Conservation (phyloP, 37 sponge, comb jelly and placozoan genomes). For the Spongilla lacustris region DNA sequence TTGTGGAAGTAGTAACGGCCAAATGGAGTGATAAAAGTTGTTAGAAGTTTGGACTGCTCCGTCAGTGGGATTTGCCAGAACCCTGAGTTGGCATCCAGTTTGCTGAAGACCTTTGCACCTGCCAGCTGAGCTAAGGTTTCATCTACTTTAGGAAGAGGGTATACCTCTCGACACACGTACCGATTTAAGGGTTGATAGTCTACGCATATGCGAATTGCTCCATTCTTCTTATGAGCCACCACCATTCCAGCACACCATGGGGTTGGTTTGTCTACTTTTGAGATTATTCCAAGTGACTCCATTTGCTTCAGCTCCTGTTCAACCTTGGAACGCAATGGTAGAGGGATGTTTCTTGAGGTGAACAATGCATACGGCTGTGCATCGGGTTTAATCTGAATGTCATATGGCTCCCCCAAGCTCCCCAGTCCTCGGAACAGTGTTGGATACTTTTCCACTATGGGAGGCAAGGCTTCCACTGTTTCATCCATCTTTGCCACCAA, state of each 20-base stretch:
- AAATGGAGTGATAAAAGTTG: constrained; percentile 11
- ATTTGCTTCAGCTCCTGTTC: constrained; percentile 24
- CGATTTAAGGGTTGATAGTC: constrained; percentile 22
- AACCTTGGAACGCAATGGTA: constrained; percentile 31
- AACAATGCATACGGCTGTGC: constrained; percentile 25
- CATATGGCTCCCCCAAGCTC: constrained; percentile 13
- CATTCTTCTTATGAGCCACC: constrained; percentile 31
- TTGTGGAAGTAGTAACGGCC: constrained; percentile 8
- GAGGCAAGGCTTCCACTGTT: background rate
- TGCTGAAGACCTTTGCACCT: constrained; percentile 22
- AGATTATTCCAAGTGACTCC: constrained; percentile 23
- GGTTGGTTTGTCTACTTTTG: constrained; percentile 35
- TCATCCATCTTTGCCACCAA: constrained; percentile 20
- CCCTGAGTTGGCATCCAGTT: constrained; percentile 19
- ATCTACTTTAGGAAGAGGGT: constrained; percentile 22
- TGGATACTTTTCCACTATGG: constrained; percentile 22
- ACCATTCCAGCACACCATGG: constrained; percentile 46
- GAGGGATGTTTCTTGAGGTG: constrained; percentile 30
- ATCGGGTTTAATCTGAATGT: constrained; percentile 17
- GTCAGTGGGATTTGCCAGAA: constrained; percentile 7
- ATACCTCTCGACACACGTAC: constrained; percentile 5
- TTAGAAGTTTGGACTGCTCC: background rate
- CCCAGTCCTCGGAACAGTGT: constrained; percentile 27
- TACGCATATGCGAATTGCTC: constrained; percentile 28
- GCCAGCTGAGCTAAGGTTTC: constrained; percentile 16